Evolutionary conservation across 2,888 invertebrate species (phyloP).

Genomic region (Orthosia gothica): DNA sequence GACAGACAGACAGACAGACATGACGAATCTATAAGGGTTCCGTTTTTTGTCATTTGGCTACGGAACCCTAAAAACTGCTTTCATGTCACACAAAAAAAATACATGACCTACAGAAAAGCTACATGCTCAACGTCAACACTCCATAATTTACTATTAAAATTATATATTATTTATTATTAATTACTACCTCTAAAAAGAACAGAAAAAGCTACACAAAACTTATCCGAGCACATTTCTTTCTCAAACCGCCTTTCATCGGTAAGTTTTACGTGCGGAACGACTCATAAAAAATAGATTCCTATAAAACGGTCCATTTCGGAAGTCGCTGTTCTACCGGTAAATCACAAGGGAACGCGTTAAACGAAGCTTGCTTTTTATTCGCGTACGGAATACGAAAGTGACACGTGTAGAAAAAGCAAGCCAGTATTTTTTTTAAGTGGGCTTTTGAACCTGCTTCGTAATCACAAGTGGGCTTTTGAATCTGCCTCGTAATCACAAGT

Average conservation of each 20-base stretch:
- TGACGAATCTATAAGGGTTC: no score
- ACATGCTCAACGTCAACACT: not conserved
- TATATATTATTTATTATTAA: no score
- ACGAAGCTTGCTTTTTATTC: conserved; percentile 39
- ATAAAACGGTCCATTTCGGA: conserved; percentile 46
- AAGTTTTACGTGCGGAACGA: conserved; percentile 50
- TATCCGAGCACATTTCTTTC: conserved; percentile 20
- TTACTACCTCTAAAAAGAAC: conserved; percentile 14
- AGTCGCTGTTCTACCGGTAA: conserved; percentile 42
- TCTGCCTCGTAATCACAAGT: no score
- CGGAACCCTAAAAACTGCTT: no score
- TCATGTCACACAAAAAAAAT: not conserved
- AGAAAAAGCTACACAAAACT: conserved; percentile 13
- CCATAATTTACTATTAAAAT: conserved; percentile 3
- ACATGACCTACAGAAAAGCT: no score
- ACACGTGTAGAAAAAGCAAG: not conserved
- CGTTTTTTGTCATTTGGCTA: no score
- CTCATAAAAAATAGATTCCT: conserved; percentile 44
- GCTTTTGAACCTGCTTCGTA: no score
- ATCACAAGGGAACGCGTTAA: conserved; percentile 41
- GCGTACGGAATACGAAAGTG: conserved; percentile 29
- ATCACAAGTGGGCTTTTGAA: no score
- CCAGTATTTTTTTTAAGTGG: no score
- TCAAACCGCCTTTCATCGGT: conserved; percentile 40
- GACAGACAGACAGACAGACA: no score